Evolutionary conservation across 1,140 invertebrate species (phyloP).

Genomic region (Anoplophora glabripennis): DNA sequence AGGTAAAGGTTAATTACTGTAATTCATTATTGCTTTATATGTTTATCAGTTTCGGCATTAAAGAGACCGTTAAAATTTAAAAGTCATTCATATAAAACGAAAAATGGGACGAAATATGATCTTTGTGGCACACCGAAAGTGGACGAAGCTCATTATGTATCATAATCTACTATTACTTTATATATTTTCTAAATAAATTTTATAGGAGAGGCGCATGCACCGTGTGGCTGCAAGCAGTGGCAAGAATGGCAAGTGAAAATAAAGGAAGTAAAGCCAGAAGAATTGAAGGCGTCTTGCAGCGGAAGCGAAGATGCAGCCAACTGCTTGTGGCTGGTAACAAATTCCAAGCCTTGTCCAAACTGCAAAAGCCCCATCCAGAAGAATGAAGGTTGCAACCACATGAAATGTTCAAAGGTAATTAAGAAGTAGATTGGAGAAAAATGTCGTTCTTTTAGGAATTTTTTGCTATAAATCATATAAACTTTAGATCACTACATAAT

Average conservation of each 20-base stretch:
- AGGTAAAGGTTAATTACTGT: too few species aligned
- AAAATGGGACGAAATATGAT: too few species aligned
- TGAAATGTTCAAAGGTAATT: conserved; percentile 72
- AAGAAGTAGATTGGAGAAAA: background rate
- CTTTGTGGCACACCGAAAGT: background rate
- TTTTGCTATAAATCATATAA: background rate
- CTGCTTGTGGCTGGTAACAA: conserved; percentile 69
- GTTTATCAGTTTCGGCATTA: too few species aligned
- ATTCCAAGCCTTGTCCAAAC: conserved; percentile 73
- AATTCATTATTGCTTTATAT: too few species aligned
- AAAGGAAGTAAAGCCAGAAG: conserved; percentile 63
- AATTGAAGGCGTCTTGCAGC: conserved; percentile 57
- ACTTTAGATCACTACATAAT: too few species aligned
- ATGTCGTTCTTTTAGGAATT: background rate
- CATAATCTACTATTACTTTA: too few species aligned
- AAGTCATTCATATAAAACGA: too few species aligned
- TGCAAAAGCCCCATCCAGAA: conserved; percentile 75
- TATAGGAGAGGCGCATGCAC: conserved; percentile 67
- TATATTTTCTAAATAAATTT: conserved; percentile 4
- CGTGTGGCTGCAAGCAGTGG: conserved; percentile 67
- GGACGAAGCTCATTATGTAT: too few species aligned
- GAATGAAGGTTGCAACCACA: conserved; percentile 77
- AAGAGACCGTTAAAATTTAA: too few species aligned
- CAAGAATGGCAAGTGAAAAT: conserved; percentile 65
- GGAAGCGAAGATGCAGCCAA: conserved; percentile 68